Evolutionary conservation across 2,113 vertebrate species (phyloP), one percentile per base, ranked within the genome.

Genomic region (Caloenas nicobarica): DNA sequence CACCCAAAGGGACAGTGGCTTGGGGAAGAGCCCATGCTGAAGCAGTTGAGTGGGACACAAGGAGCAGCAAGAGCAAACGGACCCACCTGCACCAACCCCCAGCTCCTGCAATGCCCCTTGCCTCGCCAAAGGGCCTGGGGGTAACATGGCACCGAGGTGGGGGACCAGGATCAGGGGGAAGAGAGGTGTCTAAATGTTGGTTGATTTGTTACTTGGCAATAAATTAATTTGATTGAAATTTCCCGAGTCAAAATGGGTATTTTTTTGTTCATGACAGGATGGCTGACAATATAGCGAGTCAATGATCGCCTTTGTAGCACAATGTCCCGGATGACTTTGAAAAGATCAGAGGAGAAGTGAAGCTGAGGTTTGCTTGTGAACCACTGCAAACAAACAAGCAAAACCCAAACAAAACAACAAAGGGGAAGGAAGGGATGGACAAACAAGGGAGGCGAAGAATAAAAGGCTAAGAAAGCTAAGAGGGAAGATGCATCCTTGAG

Each of bases 21-120:
- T 9, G 38, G 33, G 38, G 70, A 81, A 46, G 29, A 85, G 11
- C 7, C 50, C 17, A 12, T 13, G 38, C 42, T 69, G 56, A 29
- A 82, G 61, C 46, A 61, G 38, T 15, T 71, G 62, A 81, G 33
- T 46, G 71, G 53, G 40, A 76, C 74, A 38, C 7, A 54, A 81
- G n/a, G 31, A 90, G 24, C 26, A 54, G 61, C 12, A 24, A 60
- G 38, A 64, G 42, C 31, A 73, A 50, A 82, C 9, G 61, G 17
- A 60, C 5, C 13, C 14, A 7, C 36, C 11, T 0, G 0, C 42
- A 36, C 26, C 34, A 38, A 2, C 12, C 13, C 21, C 21, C 65
- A 69, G 31, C n/a, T 79, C 51, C 28, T 60, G 81, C 28, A 65
- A 23, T 2, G 5, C 23, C 60, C 31, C 7, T 16, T 28, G 38